A percentile compares a stretch with the other conserved stretches of the same genome.
These are phyloP conservation scores for Perca flavescens DNA, from an alignment of 2,113 vertebrate genomes.

Conservation along the genomic window DNA sequence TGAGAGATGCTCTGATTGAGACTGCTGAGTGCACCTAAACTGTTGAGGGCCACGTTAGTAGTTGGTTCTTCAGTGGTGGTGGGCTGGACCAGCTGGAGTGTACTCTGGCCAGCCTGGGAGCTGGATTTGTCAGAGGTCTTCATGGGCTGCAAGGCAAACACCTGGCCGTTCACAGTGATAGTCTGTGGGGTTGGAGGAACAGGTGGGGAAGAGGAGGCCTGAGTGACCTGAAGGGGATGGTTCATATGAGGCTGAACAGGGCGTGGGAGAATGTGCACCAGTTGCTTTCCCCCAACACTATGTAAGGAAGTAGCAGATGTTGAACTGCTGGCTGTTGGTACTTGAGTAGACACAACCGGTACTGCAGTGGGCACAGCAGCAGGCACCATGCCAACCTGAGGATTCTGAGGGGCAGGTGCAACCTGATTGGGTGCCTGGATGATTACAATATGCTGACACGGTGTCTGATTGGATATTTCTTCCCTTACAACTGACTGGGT, in stretches of 20 bases:
- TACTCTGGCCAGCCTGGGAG: slow-evolving; percentile 83
- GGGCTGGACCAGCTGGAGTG: slow-evolving; percentile 95
- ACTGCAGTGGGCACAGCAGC: slow-evolving; percentile 83
- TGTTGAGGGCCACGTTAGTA: slow-evolving; percentile 94
- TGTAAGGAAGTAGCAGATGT: slow-evolving; percentile 86
- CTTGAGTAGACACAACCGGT: slow-evolving; percentile 82
- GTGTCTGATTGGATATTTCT: slow-evolving; percentile 88
- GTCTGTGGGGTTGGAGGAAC: slow-evolving; percentile 91
- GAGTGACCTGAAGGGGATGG: slow-evolving; percentile 54
- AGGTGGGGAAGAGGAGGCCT: slow-evolving; percentile 54
- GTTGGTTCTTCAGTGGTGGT: slow-evolving; percentile 94
- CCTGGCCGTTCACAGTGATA: slow-evolving; percentile 96
- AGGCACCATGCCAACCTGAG: slow-evolving; percentile 86
- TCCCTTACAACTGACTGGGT: slow-evolving; percentile 89
- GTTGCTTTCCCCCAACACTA: slow-evolving; percentile 93
- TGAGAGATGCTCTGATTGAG: slow-evolving; percentile 98
- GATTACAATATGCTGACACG: slow-evolving; percentile 97
- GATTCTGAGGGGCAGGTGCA: slow-evolving; percentile 83
- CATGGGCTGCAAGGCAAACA: slow-evolving; percentile 95
- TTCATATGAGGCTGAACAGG: slow-evolving; percentile 77
- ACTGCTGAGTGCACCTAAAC: slow-evolving; percentile 95
- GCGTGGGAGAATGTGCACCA: slow-evolving; percentile 96
- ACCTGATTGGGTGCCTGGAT: slow-evolving; percentile 95
- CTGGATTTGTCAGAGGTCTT: slow-evolving; percentile 90
- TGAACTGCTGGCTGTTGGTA: slow-evolving; percentile 79